Conservation (phyloP, 2,888 invertebrate genomes). For the Hirudinaria manillensis region DNA sequence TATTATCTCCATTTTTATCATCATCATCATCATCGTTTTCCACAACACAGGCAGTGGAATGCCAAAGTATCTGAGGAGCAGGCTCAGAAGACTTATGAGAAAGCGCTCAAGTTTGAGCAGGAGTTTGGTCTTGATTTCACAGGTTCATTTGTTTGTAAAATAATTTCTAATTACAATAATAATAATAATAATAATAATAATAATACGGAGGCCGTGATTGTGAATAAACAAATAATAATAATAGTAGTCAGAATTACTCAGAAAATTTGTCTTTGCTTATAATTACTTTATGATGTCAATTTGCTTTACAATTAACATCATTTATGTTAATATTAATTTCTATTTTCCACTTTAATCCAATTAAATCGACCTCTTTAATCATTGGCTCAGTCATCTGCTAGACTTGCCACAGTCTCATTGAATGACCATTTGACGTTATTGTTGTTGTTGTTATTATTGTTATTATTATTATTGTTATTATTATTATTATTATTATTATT, state of each 20-base stretch:
- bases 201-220: background rate
- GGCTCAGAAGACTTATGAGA: conserved; percentile 90
- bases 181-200: background rate
- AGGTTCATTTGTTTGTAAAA: conserved; percentile 40
- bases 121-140: conserved; percentile 70
- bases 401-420: too few species aligned
- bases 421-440: too few species aligned
- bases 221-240: too few species aligned
- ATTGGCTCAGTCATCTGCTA: too few species aligned
- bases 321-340: too few species aligned
- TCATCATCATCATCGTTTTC: background rate
- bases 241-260: background rate
- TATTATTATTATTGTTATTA: background rate
- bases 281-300: too few species aligned
- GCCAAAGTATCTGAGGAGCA: conserved; percentile 72
- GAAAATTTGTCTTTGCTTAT: too few species aligned
- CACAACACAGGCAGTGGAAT: conserved; percentile 26
- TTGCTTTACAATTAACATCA: too few species aligned
- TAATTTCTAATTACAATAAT: background rate
- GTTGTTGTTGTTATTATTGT: too few species aligned
- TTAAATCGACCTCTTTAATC: too few species aligned
- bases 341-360: too few species aligned
- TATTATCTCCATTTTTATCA: background rate
- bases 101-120: conserved; percentile 92
- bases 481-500: background rate